Evolutionary conservation across 1,140 invertebrate species (phyloP).

Genomic region (Cherax quadricarinatus): DNA sequence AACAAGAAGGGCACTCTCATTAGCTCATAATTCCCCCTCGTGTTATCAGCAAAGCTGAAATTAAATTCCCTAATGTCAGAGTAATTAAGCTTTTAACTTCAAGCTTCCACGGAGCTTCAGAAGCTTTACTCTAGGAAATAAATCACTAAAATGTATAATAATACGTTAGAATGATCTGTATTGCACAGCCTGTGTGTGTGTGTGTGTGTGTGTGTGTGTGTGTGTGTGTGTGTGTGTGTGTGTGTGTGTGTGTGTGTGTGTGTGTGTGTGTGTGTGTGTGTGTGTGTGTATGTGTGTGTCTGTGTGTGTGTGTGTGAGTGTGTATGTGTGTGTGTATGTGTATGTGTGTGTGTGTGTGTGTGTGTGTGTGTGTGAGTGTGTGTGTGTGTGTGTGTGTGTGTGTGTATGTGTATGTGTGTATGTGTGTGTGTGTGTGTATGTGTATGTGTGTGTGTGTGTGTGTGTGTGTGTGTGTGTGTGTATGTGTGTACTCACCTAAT

Average conservation of each 20-base stretch:
- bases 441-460: not conserved
- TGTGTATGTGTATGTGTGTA: not conserved
- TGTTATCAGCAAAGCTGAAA: no score
- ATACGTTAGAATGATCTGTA: no score
- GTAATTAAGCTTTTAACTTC: no score
- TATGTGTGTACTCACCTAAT: no score
- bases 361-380: not conserved
- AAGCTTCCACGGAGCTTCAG: no score
- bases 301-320: not conserved
- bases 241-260: conserved; percentile 4
- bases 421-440: conserved; percentile 15
- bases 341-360: not conserved
- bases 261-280: conserved; percentile 3
- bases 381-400: conserved; percentile 25
- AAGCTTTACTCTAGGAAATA: no score
- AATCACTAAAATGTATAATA: no score
- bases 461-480: not conserved
- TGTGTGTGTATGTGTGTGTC: not conserved
- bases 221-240: conserved; percentile 2
- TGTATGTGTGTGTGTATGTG: not conserved
- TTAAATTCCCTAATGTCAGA: no score
- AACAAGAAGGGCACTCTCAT: no score
- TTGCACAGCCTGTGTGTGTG: no score
- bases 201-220: no score
- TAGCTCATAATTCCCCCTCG: no score